A percentile compares a stretch with the other conserved stretches of the same genome.
Evolutionary conservation across 2,113 vertebrate species (phyloP).

Genomic region (Brienomyrus longianalis): DNA sequence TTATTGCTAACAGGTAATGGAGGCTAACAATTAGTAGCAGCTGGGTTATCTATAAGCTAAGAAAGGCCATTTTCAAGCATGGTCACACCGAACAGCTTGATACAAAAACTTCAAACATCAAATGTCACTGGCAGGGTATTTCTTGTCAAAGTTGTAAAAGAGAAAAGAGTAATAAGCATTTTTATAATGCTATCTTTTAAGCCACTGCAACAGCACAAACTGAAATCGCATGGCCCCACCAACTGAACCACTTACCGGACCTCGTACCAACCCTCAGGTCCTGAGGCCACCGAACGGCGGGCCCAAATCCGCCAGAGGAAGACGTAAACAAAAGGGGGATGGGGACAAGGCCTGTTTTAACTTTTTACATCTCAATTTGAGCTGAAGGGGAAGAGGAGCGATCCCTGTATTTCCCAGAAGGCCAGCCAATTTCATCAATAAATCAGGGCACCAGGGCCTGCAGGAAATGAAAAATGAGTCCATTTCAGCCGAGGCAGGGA

Average conservation of each 20-base stretch:
- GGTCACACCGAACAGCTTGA: background rate
- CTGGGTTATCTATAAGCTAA: background rate
- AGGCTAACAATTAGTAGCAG: background rate
- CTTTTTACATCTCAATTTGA: conserved; percentile 27
- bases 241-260: background rate
- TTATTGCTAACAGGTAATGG: background rate
- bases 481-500: conserved; percentile 42
- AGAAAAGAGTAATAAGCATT: background rate
- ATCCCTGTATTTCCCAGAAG: conserved; percentile 39
- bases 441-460: conserved; percentile 38
- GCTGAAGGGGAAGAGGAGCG: conserved; percentile 16
- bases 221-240: background rate
- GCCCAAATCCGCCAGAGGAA: background rate
- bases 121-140: background rate
- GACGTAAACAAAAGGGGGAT: conserved; percentile 1
- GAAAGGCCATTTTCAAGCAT: background rate
- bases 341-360: background rate
- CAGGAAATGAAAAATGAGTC: conserved; percentile 53
- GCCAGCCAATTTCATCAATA: conserved; percentile 46
- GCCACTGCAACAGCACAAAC: background rate
- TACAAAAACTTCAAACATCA: background rate
- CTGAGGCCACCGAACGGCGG: background rate
- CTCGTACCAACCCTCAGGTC: background rate
- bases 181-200: background rate
- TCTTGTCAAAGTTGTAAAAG: background rate